phyloP scores from a whole-genome alignment of 2,797 vertebrate species.

The Lepilemur septentrionalis region DNA sequence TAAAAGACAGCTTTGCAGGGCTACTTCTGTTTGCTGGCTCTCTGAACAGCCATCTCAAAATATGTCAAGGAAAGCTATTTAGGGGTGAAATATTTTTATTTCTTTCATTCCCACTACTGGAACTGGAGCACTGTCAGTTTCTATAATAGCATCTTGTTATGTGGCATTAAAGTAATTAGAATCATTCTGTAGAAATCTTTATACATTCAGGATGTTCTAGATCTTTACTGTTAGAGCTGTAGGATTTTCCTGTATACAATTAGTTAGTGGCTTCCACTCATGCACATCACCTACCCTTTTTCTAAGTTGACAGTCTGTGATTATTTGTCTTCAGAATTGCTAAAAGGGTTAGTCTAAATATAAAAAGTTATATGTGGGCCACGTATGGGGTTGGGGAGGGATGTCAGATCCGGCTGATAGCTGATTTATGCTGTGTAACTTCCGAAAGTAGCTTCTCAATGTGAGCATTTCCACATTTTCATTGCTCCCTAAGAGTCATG shows the following conservation, averaged over 20 bases:
- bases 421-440: not conserved
- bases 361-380: not conserved
- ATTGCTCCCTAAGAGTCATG: not conserved
- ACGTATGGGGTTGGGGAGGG: not conserved
- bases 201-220: not conserved
- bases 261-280: not conserved
- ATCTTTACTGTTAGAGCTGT: not conserved
- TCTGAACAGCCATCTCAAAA: not conserved
- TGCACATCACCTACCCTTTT: not conserved
- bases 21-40: not conserved
- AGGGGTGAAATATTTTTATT: not conserved
- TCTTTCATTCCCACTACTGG: not conserved
- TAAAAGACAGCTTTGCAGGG: not conserved
- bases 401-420: not conserved
- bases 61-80: not conserved
- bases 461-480: not conserved
- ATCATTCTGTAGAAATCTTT: not conserved
- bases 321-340: conserved; percentile 15
- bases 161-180: not conserved
- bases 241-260: not conserved
- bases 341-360: not conserved
- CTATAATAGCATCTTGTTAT: not conserved
- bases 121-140: not conserved
- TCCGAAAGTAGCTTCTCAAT: not conserved
- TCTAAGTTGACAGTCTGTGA: not conserved